Evolutionary conservation across 2,888 invertebrate species (phyloP).

Genomic region (Corbicula japonica): DNA sequence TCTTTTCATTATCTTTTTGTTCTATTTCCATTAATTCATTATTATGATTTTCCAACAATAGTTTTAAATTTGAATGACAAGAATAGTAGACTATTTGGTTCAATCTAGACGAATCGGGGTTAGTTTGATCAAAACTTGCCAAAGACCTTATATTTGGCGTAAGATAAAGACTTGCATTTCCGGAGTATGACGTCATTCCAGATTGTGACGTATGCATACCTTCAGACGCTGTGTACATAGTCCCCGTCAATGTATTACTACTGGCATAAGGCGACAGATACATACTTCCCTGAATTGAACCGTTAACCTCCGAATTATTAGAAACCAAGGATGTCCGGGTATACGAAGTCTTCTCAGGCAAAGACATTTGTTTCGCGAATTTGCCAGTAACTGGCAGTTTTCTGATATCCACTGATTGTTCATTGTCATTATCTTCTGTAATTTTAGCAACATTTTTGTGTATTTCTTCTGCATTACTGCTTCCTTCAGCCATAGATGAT

Average conservation of each 20-base stretch:
- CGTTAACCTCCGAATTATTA: conserved; percentile 8
- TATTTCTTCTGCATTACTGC: no score
- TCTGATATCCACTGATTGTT: no score
- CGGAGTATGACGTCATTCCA: conserved; percentile 53
- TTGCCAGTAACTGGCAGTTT: no score
- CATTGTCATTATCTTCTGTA: no score
- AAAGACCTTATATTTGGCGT: conserved; percentile 44
- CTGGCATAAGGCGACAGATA: conserved; percentile 50
- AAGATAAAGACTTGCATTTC: conserved; percentile 33
- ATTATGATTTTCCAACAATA: conserved; percentile 29
- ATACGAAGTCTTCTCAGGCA: conserved; percentile 22
- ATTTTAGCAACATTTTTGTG: no score
- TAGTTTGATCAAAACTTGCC: conserved; percentile 21
- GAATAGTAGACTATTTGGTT: conserved; percentile 38
- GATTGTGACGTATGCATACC: conserved; percentile 53
- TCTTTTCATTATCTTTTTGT: conserved; percentile 46
- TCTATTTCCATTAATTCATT: conserved; percentile 25
- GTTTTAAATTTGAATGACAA: conserved; percentile 40
- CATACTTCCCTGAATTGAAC: conserved; percentile 1
- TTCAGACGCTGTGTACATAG: conserved; percentile 62
- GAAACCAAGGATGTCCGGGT: conserved; percentile 8
- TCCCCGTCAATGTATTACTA: conserved; percentile 56
- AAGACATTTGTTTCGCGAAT: conserved; percentile 33
- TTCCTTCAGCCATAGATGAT: no score
- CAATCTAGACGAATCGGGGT: conserved; percentile 23